Evolutionary conservation across 2,797 vertebrate species (phyloP), one percentile per base, ranked within the genome.

Genomic region (Halcyon chelicuti): DNA sequence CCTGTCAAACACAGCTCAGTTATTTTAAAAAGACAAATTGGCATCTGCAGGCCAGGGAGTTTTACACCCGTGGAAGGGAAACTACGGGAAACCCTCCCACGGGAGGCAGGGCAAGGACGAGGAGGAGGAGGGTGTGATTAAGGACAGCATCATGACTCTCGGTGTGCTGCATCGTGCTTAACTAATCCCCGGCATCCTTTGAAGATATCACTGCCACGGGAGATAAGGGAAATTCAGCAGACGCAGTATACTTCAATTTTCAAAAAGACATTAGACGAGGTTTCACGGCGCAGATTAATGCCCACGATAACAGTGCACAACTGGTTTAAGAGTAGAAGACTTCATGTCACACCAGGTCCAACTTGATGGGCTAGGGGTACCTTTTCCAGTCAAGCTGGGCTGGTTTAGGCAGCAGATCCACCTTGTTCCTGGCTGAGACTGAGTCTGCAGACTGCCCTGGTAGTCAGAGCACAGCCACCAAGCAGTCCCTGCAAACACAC

Each of bases 281-380:
- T 67, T 77, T 44, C 55, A 2, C 71, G 0, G 0, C 21, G 42
- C 71, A 47, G 58, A n/a, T 54, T 15, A 35, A 21, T 1, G 1
- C 58, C 52, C 14, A 5, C 35, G 68, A 40, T 51, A 63, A n/a
- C 72, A 3, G 23, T 1, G 21, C 25, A 10, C 28, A 35, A 26
- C 16, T 18, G 39, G 25, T 20, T 31, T 15, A 28, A 65, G 63
- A 42, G 20, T 15, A 39, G 60, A 54, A 61, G 47, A 20, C 35
- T 17, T 74, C 42, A 20, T 1, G 0, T 28, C 29, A 13, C 22
- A 10, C 46, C 1, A 0, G n/a, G 29, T 54, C 57, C 2, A 0
- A 17, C 57, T 23, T 2, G 0, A 5, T 12, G 62, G 31, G 58
- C 49, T 46, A 13, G 5, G 61, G 31, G 7, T 28, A 0, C 19